phyloP scores from a whole-genome alignment of 1,140 invertebrate species.

The Cotesia glomerata region DNA sequence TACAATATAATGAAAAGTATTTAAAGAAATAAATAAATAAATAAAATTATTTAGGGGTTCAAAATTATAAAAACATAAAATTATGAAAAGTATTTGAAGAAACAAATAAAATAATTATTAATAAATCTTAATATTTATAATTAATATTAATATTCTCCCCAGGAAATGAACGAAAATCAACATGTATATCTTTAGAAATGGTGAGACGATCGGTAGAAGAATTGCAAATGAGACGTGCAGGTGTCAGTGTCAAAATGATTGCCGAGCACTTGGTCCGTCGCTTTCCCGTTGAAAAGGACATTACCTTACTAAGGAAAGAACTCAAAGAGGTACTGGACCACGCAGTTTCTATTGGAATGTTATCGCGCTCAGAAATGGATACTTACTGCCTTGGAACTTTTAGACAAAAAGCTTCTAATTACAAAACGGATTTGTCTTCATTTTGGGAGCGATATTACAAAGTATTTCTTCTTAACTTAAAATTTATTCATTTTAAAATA shows the following conservation, averaged over 20 bases:
- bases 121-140: too few species aligned
- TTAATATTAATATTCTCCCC: too few species aligned
- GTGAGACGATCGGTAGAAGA: conserved; percentile 37
- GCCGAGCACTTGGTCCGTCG: conserved; percentile 32
- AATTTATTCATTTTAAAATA: background rate
- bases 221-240: conserved; percentile 34
- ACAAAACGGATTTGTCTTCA: conserved; percentile 35
- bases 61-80: too few species aligned
- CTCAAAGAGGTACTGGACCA: conserved; percentile 39
- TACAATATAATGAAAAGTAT: too few species aligned
- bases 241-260: conserved; percentile 38
- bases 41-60: too few species aligned
- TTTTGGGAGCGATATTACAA: conserved; percentile 45
- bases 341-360: conserved; percentile 43
- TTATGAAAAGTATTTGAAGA: too few species aligned
- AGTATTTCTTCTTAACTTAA: conserved; percentile 25
- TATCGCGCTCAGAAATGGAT: conserved; percentile 38
- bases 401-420: conserved; percentile 37
- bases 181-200: conserved; percentile 46
- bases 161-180: background rate
- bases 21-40: too few species aligned
- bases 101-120: too few species aligned
- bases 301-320: conserved; percentile 32
- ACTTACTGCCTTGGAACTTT: conserved; percentile 42
- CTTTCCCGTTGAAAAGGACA: conserved; percentile 41